A percentile compares a stretch with the other conserved stretches of the same genome.
These are phyloP conservation scores for Leguminivora glycinivorella DNA, from an alignment of 1,140 invertebrate species.

Conservation along the genomic window DNA sequence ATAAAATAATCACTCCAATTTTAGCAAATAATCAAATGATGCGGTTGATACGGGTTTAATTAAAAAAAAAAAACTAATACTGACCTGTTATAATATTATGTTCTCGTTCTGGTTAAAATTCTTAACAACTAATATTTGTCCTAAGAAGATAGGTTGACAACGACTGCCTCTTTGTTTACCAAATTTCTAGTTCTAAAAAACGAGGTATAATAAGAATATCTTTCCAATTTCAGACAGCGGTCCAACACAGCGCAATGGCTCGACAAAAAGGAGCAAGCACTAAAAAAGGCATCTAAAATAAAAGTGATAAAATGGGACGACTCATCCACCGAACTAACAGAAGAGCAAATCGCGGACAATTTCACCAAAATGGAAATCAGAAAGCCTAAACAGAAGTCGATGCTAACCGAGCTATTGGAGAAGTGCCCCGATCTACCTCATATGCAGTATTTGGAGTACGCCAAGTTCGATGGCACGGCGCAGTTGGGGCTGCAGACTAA, in stretches of 20 bases:
- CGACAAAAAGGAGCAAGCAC: conserved; percentile 93
- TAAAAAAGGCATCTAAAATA: conserved; percentile 88
- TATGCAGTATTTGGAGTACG: conserved; percentile 94
- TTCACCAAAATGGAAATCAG: conserved; percentile 82
- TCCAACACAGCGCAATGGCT: conserved; percentile 94
- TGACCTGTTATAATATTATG: too few relatives aligned
- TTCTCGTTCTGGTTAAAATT: too few relatives aligned
- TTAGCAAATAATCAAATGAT: too few relatives aligned
- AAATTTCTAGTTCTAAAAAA: too few relatives aligned
- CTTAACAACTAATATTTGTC: too few relatives aligned
- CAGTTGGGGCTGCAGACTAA: conserved; percentile 88
- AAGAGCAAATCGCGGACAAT: conserved; percentile 83
- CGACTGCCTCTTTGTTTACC: too few relatives aligned
- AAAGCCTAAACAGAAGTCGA: conserved; percentile 77
- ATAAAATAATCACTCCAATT: too few relatives aligned
- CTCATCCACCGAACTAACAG: conserved; percentile 71
- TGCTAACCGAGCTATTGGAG: conserved; percentile 86
- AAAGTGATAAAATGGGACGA: conserved; percentile 89
- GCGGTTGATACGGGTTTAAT: too few relatives aligned
- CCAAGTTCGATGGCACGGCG: conserved; percentile 93
- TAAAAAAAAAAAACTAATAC: too few relatives aligned
- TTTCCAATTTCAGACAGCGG: conserved; percentile 79
- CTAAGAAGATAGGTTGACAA: too few relatives aligned
- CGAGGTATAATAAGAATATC: background rate
- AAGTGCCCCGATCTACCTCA: conserved; percentile 86